A percentile compares a stretch with the other conserved stretches of the same genome.
Conservation (phyloP, 2,797 vertebrate genomes). For the Cryptoprocta ferox region DNA sequence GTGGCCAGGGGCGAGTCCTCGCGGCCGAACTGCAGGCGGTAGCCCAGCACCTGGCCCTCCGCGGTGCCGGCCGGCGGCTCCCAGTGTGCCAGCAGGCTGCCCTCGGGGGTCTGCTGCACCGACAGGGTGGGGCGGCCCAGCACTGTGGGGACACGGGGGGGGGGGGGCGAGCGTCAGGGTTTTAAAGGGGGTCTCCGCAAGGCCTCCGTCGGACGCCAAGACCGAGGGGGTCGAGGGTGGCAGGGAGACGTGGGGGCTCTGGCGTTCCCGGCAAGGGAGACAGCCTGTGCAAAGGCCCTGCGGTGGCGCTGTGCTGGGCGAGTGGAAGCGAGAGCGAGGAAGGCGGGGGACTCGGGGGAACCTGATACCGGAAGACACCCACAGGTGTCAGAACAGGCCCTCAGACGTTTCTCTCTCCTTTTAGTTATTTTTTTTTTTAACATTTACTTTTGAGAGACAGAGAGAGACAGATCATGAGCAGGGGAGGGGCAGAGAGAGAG, state of each 20-base stretch:
- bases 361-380: accelerated
- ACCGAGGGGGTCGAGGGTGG: background rate
- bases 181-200: background rate
- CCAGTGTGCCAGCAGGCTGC: slow-evolving; percentile 93
- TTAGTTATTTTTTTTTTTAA: too few species aligned
- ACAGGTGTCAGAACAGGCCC: accelerated
- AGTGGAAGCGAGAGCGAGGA: background rate
- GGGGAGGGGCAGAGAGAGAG: too few species aligned
- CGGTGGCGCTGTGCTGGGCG: background rate
- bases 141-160: slow-evolving; percentile 87
- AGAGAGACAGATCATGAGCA: too few species aligned
- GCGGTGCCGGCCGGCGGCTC: slow-evolving; percentile 87
- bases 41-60: slow-evolving; percentile 93
- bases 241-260: too few species aligned
- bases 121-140: slow-evolving; percentile 94
- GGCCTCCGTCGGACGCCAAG: background rate
- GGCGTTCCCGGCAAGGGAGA: background rate
- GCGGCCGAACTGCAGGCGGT: slow-evolving; percentile 96
- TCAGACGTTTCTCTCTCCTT: accelerated
- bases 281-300: background rate
- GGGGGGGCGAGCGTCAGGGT: background rate
- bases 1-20: slow-evolving; percentile 93
- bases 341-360: background rate
- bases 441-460: too few species aligned
- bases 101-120: slow-evolving; percentile 93